Conservation (phyloP, 1,140 invertebrate genomes). For the Metaphire vulgaris region DNA sequence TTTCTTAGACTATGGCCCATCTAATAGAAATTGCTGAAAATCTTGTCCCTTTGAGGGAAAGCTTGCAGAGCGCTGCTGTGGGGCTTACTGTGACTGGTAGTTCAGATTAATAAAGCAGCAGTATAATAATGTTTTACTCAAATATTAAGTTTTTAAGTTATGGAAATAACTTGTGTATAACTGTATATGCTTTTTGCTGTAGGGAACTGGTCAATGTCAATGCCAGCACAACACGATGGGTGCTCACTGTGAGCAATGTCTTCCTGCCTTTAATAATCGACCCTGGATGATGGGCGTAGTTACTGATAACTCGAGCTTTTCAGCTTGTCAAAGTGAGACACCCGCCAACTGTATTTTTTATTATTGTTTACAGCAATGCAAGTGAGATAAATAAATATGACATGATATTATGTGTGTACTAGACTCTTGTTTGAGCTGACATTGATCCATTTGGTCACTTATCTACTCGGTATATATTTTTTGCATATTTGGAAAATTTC, state of each 20-base stretch:
- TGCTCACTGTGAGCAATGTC: slow-evolving; percentile 67
- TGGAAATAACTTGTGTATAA: too few species aligned
- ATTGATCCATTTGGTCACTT: not conserved
- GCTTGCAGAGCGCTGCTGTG: not conserved
- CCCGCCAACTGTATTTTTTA: too few species aligned
- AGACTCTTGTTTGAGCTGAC: not conserved
- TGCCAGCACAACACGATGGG: slow-evolving; percentile 94
- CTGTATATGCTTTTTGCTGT: not conserved
- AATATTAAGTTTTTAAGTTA: not conserved
- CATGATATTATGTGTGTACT: not conserved
- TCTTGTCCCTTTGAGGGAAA: not conserved
- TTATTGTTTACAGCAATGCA: too few species aligned
- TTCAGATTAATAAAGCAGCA: not conserved
- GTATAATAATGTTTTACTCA: not conserved
- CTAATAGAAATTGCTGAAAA: not conserved
- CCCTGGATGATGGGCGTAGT: slow-evolving; percentile 12
- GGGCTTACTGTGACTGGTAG: not conserved
- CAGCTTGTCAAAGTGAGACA: slow-evolving; percentile 21
- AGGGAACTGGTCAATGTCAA: not conserved
- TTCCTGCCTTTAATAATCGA: slow-evolving; percentile 51
- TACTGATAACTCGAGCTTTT: not conserved
- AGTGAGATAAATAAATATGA: too few species aligned
- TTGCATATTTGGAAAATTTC: too few species aligned
- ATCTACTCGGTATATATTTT: too few species aligned
- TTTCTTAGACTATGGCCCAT: too few species aligned